A percentile compares a stretch with the other conserved stretches of the same genome.
Conservation (phyloP, 1,140 invertebrate species). For the Ceratosolen fusciceps region DNA sequence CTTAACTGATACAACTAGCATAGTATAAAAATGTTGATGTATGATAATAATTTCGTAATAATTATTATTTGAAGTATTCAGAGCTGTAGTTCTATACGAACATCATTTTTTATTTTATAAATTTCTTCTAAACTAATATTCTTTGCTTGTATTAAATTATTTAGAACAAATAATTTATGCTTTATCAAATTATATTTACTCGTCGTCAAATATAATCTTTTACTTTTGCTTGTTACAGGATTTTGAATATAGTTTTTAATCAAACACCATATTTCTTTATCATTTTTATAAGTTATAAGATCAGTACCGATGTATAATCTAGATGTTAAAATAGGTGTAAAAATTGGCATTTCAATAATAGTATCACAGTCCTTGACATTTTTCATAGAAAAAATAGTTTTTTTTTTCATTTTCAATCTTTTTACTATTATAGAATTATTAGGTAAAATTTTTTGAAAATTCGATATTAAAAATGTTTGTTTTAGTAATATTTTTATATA, state of each 20-base stretch:
- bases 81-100: conserved; percentile 53
- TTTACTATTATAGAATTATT: conserved; percentile 54
- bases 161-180: conserved; percentile 55
- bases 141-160: conserved; percentile 50
- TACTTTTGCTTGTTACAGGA: conserved; percentile 47
- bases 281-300: conserved; percentile 56
- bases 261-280: conserved; percentile 60
- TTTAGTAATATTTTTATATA: conserved; percentile 52
- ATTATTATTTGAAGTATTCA: neutral
- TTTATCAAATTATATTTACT: conserved; percentile 58
- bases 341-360: conserved; percentile 55
- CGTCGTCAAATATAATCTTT: conserved; percentile 29
- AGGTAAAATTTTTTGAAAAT: conserved; percentile 57
- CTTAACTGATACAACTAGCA: too few relatives aligned
- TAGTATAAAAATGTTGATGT: neutral
- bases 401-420: conserved; percentile 49
- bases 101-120: conserved; percentile 56
- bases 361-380: conserved; percentile 53
- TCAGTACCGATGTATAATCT: conserved; percentile 53
- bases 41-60: neutral
- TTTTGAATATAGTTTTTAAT: conserved; percentile 60
- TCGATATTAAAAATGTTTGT: conserved; percentile 50
- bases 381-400: conserved; percentile 57
- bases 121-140: conserved; percentile 58
- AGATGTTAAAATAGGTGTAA: conserved; percentile 39